Percentiles rank a stretch among this genome's conserved stretches.
phyloP scores from a whole-genome alignment of 2,113 vertebrate genomes.

The Alces alces region DNA sequence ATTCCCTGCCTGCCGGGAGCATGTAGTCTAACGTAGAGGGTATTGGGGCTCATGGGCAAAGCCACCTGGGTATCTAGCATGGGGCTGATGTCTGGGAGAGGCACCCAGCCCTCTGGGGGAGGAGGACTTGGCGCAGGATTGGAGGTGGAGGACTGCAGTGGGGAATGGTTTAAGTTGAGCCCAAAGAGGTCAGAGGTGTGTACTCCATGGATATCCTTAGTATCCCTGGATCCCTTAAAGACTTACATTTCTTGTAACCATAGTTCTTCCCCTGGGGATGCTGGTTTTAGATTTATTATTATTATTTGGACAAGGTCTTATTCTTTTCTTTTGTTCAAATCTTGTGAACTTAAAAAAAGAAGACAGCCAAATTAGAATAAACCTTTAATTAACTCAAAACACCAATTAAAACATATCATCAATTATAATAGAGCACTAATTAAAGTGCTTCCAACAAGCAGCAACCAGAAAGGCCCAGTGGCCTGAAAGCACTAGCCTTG shows the following conservation, averaged over 20 bases:
- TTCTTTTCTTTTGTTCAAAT: not conserved
- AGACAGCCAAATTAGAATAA: constrained; percentile 52
- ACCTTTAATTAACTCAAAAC: constrained; percentile 60
- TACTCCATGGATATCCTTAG: not conserved
- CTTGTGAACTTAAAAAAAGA: not conserved
- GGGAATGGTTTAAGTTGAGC: not conserved
- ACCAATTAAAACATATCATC: constrained; percentile 49
- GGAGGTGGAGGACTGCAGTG: not conserved
- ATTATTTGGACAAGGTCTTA: constrained; percentile 2
- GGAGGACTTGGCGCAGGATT: not conserved
- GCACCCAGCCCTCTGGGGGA: not conserved
- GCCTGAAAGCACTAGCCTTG: not conserved
- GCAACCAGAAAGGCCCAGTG: not conserved
- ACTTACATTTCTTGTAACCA: not conserved
- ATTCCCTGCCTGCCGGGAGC: not conserved
- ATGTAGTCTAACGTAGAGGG: not conserved
- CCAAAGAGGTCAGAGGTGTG: not conserved
- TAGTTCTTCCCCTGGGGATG: not conserved
- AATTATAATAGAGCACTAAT: constrained; percentile 56
- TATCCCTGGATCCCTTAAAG: not conserved
- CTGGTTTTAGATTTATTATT: constrained; percentile 25
- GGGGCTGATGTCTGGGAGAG: not conserved
- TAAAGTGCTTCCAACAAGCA: constrained; percentile 12
- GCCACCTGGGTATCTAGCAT: not conserved
- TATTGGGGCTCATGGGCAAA: not conserved